Evolutionary conservation across 2,113 vertebrate genomes (phyloP).

Genomic region (Haemorhous mexicanus): DNA sequence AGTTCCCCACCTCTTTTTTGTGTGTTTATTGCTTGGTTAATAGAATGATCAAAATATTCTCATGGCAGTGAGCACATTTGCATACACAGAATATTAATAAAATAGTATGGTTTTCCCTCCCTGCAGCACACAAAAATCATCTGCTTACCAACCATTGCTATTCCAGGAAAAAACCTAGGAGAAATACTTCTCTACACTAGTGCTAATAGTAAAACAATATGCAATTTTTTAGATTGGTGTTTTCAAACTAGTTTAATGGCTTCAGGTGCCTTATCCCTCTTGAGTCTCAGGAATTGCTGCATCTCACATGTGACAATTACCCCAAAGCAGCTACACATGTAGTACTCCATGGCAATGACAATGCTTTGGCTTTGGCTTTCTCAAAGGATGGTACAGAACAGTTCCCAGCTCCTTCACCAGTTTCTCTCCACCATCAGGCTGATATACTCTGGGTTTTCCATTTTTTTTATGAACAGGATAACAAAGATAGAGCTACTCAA

Average conservation of each 20-base stretch:
- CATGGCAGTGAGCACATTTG: neutral
- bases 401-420: neutral
- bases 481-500: neutral
- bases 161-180: neutral
- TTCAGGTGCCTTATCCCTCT: neutral
- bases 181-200: neutral
- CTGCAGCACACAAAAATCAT: neutral
- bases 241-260: neutral
- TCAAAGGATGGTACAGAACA: neutral
- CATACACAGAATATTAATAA: neutral
- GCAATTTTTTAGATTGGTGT: neutral
- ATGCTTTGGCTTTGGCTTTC: rapidly evolving
- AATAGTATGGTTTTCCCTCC: neutral
- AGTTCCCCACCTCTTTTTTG: neutral
- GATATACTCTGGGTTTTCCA: neutral
- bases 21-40: neutral
- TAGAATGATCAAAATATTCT: neutral
- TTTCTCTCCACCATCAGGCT: rapidly evolving
- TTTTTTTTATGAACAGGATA: neutral
- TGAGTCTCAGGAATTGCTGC: neutral
- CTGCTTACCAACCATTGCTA: neutral
- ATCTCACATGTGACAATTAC: neutral
- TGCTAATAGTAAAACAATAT: neutral
- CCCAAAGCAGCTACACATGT: neutral
- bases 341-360: rapidly evolving